A percentile compares a stretch with the other conserved stretches of the same genome.
Conservation (phyloP, 2,113 vertebrate species). For the Ictalurus furcatus region DNA sequence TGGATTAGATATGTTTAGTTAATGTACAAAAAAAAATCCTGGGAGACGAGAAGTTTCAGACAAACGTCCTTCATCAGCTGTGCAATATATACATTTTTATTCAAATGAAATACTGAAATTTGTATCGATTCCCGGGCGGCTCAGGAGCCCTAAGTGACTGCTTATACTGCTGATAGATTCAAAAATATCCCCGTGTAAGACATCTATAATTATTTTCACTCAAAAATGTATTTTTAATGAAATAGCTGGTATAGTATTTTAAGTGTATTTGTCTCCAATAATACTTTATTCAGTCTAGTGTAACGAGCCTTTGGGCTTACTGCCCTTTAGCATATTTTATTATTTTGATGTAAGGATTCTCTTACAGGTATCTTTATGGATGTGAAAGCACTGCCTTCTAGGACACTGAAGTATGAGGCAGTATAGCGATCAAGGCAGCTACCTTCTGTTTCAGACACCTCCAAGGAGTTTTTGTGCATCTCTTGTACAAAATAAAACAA, state of each 20-base stretch:
- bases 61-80: background rate
- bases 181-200: background rate
- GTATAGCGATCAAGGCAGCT: background rate
- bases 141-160: background rate
- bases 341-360: background rate
- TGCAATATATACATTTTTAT: background rate
- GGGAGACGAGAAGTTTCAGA: background rate
- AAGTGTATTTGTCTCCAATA: background rate
- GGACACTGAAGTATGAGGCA: background rate
- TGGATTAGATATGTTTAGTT: background rate
- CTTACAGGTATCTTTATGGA: background rate
- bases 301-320: background rate
- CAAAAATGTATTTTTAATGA: background rate
- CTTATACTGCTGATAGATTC: background rate
- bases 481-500: too few species aligned
- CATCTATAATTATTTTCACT: background rate
- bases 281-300: background rate
- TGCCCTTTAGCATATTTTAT: background rate
- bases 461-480: too few species aligned
- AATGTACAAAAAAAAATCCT: background rate
- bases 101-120: background rate
- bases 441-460: background rate
- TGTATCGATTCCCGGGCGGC: background rate
- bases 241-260: background rate
- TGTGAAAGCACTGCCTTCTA: background rate